Evolutionary conservation across 2,797 vertebrate genomes (phyloP).

Genomic region (Botia kubotai): DNA sequence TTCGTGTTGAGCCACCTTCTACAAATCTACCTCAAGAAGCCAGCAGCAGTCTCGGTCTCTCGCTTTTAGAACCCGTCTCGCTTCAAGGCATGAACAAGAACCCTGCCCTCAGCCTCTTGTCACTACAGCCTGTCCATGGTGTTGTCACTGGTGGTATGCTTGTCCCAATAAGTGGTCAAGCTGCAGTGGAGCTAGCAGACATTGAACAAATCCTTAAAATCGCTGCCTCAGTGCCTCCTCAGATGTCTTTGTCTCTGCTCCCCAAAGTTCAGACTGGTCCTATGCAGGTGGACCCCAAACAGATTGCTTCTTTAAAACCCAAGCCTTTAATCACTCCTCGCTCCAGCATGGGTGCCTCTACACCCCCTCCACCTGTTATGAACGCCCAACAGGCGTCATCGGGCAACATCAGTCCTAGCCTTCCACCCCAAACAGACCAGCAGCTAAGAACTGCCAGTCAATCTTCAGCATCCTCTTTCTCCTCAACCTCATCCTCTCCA

Average conservation of each 20-base stretch:
- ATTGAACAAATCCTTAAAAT: conserved; percentile 98
- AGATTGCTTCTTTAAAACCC: conserved; percentile 92
- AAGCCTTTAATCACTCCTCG: conserved; percentile 90
- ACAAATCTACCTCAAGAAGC: conserved; percentile 92
- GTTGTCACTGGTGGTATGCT: conserved; percentile 88
- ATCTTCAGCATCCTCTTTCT: conserved; percentile 71
- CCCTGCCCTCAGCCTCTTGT: conserved; percentile 85
- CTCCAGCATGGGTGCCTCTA: conserved; percentile 87
- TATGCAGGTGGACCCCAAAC: conserved; percentile 82
- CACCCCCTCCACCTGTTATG: conserved; percentile 88
- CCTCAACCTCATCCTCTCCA: conserved; percentile 68
- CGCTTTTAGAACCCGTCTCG: conserved; percentile 82
- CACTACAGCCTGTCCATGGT: conserved; percentile 90
- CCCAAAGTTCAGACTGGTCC: conserved; percentile 70
- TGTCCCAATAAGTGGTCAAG: conserved; percentile 83
- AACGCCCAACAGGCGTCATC: conserved; percentile 92
- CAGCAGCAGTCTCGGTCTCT: conserved; percentile 76
- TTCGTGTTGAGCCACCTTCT: conserved; percentile 85
- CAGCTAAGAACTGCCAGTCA: conserved; percentile 81
- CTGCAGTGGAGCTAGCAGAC: conserved; percentile 88
- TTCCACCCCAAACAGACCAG: conserved; percentile 83
- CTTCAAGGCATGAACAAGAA: conserved; percentile 79
- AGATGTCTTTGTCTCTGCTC: conserved; percentile 83
- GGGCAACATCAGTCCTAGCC: conserved; percentile 90
- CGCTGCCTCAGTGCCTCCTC: conserved; percentile 85